Evolutionary conservation across 2,797 vertebrate genomes (phyloP), one percentile per base, ranked within the genome.

Genomic region (Cirrhinus molitorella): DNA sequence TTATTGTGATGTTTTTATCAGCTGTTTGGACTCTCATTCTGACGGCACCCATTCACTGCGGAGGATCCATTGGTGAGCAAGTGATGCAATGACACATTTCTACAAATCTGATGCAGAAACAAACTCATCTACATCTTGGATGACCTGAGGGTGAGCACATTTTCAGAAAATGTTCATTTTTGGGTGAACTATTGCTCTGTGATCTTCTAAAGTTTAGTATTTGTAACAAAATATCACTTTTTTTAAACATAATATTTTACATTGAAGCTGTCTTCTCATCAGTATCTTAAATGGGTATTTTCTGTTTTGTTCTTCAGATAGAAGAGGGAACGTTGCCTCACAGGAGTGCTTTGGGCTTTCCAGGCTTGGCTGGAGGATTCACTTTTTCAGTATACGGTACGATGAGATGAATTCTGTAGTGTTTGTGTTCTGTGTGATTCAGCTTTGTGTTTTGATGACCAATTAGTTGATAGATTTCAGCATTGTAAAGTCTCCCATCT

Each of bases 331-430:
- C 93, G 0, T 86, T 98, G 91, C 96, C 98, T 88, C 97, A 97
- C 83, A 95, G 97, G 86, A 96, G 96, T 89, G 94, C 95, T 37
- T 95, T 96, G 89, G 97, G 97, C 16, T 97, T 96, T 87, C 97
- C 97, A 2, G 98, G 98, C 81, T 89, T 99, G 85, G 97, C 97
- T 72, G 98, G 98, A 92, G 97, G 98, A 34, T 99, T 99, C 90
- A 98, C 95, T 74, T 99, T 97, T 80, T 96, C 96, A 9, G 93
- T 99, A 89, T 98, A 99, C 66, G 97, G 97, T 98, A 91, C 86
- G 92, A 72, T 14, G 53, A 47, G 13, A 31, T 37, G 14, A 25
- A 16, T 43, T 55, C 28, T 80, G 21, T 11, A 66, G 59, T 4
- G 45, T 51, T 11, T 55, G 43, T 74, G 19, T 25, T n/a, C 14